Evolutionary conservation across 2,888 invertebrate species (phyloP), one percentile per base, ranked within the genome.

Genomic region (Nomada ferruginata): DNA sequence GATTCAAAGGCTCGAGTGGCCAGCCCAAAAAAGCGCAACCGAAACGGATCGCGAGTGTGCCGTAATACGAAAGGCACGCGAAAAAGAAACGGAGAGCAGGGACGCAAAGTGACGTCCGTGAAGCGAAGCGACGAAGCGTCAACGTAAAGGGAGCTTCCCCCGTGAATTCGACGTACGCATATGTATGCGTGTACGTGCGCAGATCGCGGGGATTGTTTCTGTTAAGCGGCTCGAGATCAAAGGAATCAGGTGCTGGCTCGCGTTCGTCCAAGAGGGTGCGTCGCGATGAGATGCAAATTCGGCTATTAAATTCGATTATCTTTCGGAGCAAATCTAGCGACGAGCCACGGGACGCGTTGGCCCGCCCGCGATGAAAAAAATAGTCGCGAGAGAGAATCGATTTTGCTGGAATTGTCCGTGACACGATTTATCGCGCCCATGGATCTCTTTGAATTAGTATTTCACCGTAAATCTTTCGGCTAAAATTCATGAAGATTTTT

Each of bases 171-270:
- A n/a, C 15, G n/a, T n/a, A n/a, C 29, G 55, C 15, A 23, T 18
- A 10, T 3, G 13, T 47, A 4, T 3, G 42, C 36, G 57, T n/a
- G 42, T 55, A 53, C 71, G 52, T 66, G 42, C 64, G 15, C 42
- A 5, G 26, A 10, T 66, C 64, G 47, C 61, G 52, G 80, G 86
- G 85, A 91, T 90, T 89, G 91, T 92, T 91, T 90, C 89, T 89
- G 89, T 89, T 90, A 86, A 84, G 86, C 91, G 92, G 92, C 89
- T 47, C 76, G 84, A 75, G 86, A 91, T 92, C 91, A 92, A 92
- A 91, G 89, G 79, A 73, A 78, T 86, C 88, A 88, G 87, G 88
- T 87, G 44, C 65, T 70, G 57, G 64, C 55, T 73, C 79, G 63
- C 7, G 36, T 44, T 73, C 47, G 57, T n/a, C 52, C 53, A 18